These are phyloP conservation scores for Pterophyllum scalare DNA, from an alignment of 2,113 vertebrate species.

Conservation along the genomic window DNA sequence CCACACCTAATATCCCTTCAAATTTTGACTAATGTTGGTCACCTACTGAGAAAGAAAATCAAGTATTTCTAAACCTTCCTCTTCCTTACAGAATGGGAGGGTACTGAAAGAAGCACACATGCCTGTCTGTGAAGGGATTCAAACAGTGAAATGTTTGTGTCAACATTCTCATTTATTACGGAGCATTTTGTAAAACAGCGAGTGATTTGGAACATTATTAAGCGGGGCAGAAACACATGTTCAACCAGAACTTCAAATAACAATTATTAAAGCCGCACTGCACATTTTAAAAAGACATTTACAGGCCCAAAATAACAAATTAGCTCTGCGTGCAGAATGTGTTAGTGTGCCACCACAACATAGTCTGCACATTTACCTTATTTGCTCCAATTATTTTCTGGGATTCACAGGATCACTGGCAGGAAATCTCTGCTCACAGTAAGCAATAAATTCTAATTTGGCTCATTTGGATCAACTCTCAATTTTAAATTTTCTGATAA, in stretches of 20 bases:
- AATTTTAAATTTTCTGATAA: conserved; percentile 8
- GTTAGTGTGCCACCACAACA: neutral
- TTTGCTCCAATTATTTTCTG: conserved; percentile 1
- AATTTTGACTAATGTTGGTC: no score
- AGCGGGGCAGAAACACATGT: neutral
- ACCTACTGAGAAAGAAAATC: no score
- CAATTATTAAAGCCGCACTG: neutral
- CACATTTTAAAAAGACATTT: neutral
- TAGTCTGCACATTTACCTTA: neutral
- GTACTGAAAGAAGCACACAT: neutral
- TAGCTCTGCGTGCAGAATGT: neutral
- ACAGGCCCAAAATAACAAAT: neutral
- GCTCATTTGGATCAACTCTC: neutral
- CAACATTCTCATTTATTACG: neutral
- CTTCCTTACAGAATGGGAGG: no score
- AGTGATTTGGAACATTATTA: neutral
- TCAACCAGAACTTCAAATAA: neutral
- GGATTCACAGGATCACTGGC: neutral
- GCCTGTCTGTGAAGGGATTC: neutral
- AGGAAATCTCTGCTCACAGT: neutral
- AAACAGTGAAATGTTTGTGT: neutral
- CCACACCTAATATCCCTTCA: no score
- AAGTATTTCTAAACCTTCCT: no score
- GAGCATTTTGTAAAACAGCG: neutral
- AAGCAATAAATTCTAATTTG: neutral